Evolutionary conservation across 2,797 vertebrate genomes (phyloP).

Genomic region (Tolypeutes matacus): DNA sequence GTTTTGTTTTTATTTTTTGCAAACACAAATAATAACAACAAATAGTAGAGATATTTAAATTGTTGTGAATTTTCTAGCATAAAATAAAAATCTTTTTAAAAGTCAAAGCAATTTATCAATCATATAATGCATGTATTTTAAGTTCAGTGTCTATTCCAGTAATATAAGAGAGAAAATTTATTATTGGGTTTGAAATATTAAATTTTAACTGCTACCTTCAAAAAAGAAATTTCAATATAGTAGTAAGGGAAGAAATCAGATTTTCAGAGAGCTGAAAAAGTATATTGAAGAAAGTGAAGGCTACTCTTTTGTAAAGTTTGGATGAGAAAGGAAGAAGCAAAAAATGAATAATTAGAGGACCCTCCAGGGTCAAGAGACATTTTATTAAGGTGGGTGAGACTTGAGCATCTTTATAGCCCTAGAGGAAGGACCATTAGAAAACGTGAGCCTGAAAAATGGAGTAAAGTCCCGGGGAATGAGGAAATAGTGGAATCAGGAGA

Average conservation of each 20-base stretch:
- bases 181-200: neutral
- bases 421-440: neutral
- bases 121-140: neutral
- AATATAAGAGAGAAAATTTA: neutral
- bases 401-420: neutral
- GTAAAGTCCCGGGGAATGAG: neutral
- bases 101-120: neutral
- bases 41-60: slow-evolving; percentile 13
- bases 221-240: neutral
- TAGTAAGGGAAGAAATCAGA: neutral
- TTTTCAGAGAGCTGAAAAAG: slow-evolving; percentile 38
- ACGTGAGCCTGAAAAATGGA: neutral
- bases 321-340: neutral
- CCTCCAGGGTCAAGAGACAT: neutral
- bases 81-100: slow-evolving; percentile 27
- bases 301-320: neutral
- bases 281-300: neutral
- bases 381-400: neutral
- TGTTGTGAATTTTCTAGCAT: neutral
- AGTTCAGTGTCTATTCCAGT: neutral
- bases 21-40: neutral
- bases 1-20: neutral
- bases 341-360: neutral
- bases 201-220: neutral
- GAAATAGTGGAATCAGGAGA: neutral